Evolutionary conservation across 1,140 invertebrate genomes (phyloP).

Genomic region (Drosophila tristis): DNA sequence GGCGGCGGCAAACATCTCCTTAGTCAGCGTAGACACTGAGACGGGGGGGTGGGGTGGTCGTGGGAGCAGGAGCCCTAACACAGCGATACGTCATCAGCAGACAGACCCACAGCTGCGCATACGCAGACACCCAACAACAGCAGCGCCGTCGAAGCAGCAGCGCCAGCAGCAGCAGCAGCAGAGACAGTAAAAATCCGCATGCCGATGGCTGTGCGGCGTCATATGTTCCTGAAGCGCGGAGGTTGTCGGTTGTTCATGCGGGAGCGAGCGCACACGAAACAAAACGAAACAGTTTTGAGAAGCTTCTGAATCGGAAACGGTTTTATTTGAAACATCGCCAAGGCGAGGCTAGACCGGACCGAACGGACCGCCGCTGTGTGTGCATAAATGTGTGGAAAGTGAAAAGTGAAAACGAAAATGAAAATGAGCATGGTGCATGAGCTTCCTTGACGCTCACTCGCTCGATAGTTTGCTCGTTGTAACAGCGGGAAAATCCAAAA

Average conservation of each 20-base stretch:
- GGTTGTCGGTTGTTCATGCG: conserved; percentile 53
- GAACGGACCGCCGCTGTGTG: too few relatives aligned
- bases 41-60: background rate
- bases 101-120: conserved; percentile 72
- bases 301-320: conserved; percentile 20
- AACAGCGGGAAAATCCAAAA: conserved; percentile 65
- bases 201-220: conserved; percentile 53
- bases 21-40: background rate
- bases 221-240: conserved; percentile 76
- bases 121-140: conserved; percentile 11
- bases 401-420: conserved; percentile 68
- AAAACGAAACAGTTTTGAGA: conserved; percentile 19
- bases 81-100: conserved; percentile 62
- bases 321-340: conserved; percentile 30
- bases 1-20: background rate
- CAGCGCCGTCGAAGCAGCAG: background rate
- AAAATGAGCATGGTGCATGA: conserved; percentile 74
- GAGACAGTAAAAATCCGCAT: conserved; percentile 69
- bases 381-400: conserved; percentile 51
- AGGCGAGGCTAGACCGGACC: background rate
- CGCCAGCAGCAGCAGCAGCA: conserved; percentile 21
- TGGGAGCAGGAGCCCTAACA: conserved; percentile 9
- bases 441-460: conserved; percentile 63
- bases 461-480: conserved; percentile 45
- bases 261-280: conserved; percentile 33